Base-by-base conservation (phyloP, 2,113 vertebrate species). In the Parotia lawesii region DNA sequence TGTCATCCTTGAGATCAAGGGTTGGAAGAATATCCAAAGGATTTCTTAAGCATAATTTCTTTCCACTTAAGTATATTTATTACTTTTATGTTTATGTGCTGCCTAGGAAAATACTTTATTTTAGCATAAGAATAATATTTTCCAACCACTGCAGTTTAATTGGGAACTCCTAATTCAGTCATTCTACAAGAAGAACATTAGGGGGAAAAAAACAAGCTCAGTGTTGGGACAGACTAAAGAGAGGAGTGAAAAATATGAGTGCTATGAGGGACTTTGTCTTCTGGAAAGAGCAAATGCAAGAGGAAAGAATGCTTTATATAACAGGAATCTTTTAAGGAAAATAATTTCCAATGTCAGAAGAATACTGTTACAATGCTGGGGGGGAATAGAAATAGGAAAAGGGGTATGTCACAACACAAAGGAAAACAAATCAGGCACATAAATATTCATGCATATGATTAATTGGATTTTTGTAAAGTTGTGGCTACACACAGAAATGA, bases 41-140 rank as follows among this genome's bases (percentile, higher is more conserved):
- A 89, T 91, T 89, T 93, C 54, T 95, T 82, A 75, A 93, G 90
- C 50, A 15, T 85, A 82, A 61, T 90, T 93, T 91, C 73, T 91
- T 96, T 90, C 92, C 74, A 67, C 54, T 96, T 93, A 91, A 96
- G 81, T 87, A 15, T 91, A 85, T 94, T 95, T 95, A 89, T 95
- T 94, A 73, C 64, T 93, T 94, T 91, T 65, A 70, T 91, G 77
- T 90, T 93, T 95, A 56, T 93, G 44, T 90, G 60, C 85, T 89
- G 82, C 91, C 78, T 90, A 95, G 93, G 91, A 96, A 96, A 94
- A 85, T 64, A 88, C 64, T 86, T 76, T 69, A 70, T 82, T 96
- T 95, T 95, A 94, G 81, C 69, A 42, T 66, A 89, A 89, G 77
- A 93, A 90, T 89, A 91, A 66, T 91, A 83, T 90, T 95, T 95